Evolutionary conservation across 2,888 invertebrate genomes (phyloP).

Genomic region (Rhagium mordax): DNA sequence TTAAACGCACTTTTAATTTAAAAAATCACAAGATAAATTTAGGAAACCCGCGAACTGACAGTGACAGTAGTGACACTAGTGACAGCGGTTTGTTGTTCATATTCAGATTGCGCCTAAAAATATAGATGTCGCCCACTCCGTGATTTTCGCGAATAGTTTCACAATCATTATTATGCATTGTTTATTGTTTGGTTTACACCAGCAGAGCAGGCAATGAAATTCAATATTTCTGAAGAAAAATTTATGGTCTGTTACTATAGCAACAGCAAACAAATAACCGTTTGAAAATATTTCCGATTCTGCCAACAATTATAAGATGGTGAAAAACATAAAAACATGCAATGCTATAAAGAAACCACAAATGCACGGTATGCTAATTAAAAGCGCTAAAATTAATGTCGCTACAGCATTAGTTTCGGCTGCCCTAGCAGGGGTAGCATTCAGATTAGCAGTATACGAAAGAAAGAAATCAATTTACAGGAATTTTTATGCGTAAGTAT

Average conservation of each 20-base stretch:
- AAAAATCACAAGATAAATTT: too few relatives aligned
- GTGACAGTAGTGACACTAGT: too few relatives aligned
- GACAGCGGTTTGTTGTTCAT: too few relatives aligned
- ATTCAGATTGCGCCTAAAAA: too few relatives aligned
- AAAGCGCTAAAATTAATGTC: constrained; percentile 24
- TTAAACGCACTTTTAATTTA: too few relatives aligned
- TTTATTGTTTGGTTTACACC: too few relatives aligned
- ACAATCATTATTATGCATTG: too few relatives aligned
- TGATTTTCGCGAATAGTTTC: too few relatives aligned
- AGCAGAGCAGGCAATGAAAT: neutral
- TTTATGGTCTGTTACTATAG: neutral
- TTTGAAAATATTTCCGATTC: neutral
- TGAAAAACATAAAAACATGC: constrained; percentile 12
- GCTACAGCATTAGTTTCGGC: constrained; percentile 31
- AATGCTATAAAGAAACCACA: constrained; percentile 42
- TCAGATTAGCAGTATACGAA: constrained; percentile 37
- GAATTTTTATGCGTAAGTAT: constrained; percentile 47
- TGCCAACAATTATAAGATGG: constrained; percentile 15
- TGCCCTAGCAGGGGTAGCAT: constrained; percentile 35
- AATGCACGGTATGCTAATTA: constrained; percentile 41
- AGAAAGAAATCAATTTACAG: constrained; percentile 31
- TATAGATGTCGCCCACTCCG: too few relatives aligned
- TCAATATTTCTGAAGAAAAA: neutral
- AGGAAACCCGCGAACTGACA: too few relatives aligned
- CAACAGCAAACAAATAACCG: neutral